Evolutionary conservation across 1,140 invertebrate species (phyloP), one percentile per base, ranked within the genome.

Genomic region (Theocolax elegans): DNA sequence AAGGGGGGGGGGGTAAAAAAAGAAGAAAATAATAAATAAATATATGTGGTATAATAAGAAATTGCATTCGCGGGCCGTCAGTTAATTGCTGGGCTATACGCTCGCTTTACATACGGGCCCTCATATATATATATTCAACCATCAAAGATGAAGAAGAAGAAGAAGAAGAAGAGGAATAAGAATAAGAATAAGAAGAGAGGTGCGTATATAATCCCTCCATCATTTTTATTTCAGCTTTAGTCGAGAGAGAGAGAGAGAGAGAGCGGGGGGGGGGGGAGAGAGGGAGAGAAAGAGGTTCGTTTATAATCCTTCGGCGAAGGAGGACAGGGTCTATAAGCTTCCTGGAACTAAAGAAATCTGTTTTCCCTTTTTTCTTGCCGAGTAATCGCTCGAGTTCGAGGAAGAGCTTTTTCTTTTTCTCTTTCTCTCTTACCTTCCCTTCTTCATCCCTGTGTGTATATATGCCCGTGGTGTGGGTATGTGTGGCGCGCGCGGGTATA

Each of bases 301-400:
- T 67, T 67, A 67, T 31, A 67, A 67, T 67, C 65, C 53, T 56
- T 66, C 38, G 51, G 10, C 44, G 53, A 58, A 67, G 53, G 29
- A 42, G 46, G 29, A 51, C 46, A 51, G 60, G 44, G n/a, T 29
- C 35, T 7, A 40, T 38, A 25, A 58, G 54, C 65, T 67, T 67
- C 65, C 42, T 49, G 53, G 65, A 67, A 67, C 17, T 1, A n/a
- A 46, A 66, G 40, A 44, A 67, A 42, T 38, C 65, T 58, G 29
- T 53, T 53, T 48, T 25, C 65, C n/a, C 40, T 67, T 58, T 67
- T 53, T 67, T 42, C 8, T 48, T 67, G 58, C 49, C 48, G 13
- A 29, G 49, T 67, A 67, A 67, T 58, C 53, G 51, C 65, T 31
- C 40, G 15, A 15, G 2, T 67, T 60, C 66, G 44, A 29, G 44